Percentiles rank a stretch among this genome's conserved stretches.
Conservation (phyloP, 1,140 invertebrate species). For the Macrotrachela quadricornifera region DNA sequence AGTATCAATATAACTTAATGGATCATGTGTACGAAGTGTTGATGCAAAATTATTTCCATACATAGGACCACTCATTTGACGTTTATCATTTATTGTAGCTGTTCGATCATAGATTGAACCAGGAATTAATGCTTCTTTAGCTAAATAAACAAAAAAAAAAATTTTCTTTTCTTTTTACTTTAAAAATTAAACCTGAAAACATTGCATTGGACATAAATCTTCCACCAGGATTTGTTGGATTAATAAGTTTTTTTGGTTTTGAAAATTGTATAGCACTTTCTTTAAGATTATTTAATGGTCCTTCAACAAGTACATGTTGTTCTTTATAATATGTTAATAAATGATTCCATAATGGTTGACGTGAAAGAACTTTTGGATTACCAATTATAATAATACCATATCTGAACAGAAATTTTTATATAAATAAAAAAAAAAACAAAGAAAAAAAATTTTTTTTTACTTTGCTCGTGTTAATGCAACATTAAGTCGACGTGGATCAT, state of each 20-base stretch:
- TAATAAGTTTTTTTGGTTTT: slow-evolving; percentile 1
- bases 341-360: slow-evolving; percentile 95
- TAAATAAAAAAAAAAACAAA: background rate
- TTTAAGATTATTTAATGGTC: slow-evolving; percentile 85
- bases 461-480: slow-evolving; percentile 90
- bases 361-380: slow-evolving; percentile 91
- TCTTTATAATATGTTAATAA: slow-evolving; percentile 92
- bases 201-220: too few species aligned
- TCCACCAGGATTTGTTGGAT: background rate
- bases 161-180: too few species aligned
- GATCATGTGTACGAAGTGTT: background rate
- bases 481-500: slow-evolving; percentile 86
- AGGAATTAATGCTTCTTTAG: slow-evolving; percentile 4
- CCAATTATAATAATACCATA: slow-evolving; percentile 88
- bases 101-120: background rate
- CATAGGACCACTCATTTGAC: background rate
- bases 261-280: slow-evolving; percentile 31
- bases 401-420: slow-evolving; percentile 11
- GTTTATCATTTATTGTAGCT: background rate
- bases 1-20: slow-evolving; percentile 3
- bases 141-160: too few species aligned
- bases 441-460: slow-evolving; percentile 33
- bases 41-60: background rate
- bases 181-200: too few species aligned
- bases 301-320: slow-evolving; percentile 86